These are phyloP conservation scores for Neodiprion virginianus DNA, from an alignment of 1,140 invertebrate species.

Conservation along the genomic window DNA sequence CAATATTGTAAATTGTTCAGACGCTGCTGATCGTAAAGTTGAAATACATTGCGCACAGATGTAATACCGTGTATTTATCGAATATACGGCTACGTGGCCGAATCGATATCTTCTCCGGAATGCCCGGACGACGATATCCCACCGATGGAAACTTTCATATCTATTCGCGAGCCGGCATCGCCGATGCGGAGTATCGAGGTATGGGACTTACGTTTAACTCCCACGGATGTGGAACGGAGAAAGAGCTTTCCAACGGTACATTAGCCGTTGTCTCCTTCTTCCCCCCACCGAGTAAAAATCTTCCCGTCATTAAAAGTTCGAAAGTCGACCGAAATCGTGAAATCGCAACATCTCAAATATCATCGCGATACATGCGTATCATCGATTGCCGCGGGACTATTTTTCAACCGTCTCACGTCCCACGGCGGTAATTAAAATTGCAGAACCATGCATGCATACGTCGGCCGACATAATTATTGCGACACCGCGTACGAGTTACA, in stretches of 20 bases:
- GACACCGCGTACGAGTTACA: too few relatives aligned
- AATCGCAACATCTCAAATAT: neutral
- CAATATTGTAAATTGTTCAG: constrained; percentile 1
- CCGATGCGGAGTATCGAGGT: neutral
- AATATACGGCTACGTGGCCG: neutral
- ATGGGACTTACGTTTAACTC: neutral
- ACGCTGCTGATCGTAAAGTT: neutral
- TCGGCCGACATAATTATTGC: too few relatives aligned
- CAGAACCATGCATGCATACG: too few relatives aligned
- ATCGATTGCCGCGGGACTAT: too few relatives aligned
- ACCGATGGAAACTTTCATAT: neutral
- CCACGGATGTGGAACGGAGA: constrained; percentile 6
- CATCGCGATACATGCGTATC: neutral
- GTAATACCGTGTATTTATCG: neutral
- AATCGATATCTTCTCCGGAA: neutral
- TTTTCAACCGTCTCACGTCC: too few relatives aligned
- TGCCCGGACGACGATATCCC: neutral
- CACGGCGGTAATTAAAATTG: too few relatives aligned
- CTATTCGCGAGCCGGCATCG: neutral
- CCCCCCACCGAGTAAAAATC: neutral
- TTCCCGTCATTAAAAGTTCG: neutral
- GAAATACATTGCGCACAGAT: neutral
- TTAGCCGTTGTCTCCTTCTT: neutral
- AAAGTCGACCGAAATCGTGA: neutral
- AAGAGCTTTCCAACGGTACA: neutral